A percentile compares a stretch with the other conserved stretches of the same genome.
phyloP scores from a whole-genome alignment of 2,888 invertebrate genomes.

The Rugalucina vietnamica region DNA sequence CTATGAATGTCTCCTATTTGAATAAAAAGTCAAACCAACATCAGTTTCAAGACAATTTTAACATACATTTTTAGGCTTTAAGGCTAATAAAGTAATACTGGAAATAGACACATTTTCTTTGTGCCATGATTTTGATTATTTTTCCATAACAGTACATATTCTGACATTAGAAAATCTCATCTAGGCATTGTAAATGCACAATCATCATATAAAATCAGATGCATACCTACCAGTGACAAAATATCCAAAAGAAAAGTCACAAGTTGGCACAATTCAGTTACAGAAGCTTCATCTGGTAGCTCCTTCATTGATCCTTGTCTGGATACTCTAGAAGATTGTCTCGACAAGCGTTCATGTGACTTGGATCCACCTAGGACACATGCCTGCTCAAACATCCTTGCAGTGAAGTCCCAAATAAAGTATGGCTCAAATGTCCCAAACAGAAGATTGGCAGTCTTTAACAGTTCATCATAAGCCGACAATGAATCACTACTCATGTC shows the following conservation, averaged over 20 bases:
- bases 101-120: no score
- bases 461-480: constrained; percentile 86
- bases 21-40: no score
- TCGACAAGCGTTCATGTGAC: background rate
- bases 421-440: constrained; percentile 93
- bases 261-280: constrained; percentile 89
- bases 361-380: constrained; percentile 65
- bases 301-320: constrained; percentile 84
- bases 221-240: constrained; percentile 85
- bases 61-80: background rate
- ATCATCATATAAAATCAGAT: no score
- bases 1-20: constrained; percentile 88
- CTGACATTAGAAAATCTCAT: no score
- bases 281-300: constrained; percentile 59
- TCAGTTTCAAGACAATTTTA: no score
- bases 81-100: no score
- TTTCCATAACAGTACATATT: no score
- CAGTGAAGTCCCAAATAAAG: constrained; percentile 93
- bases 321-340: constrained; percentile 34
- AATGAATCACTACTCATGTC: constrained; percentile 20
- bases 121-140: no score
- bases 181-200: no score
- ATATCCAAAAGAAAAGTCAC: constrained; percentile 90
- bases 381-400: constrained; percentile 81
- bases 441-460: constrained; percentile 93